A percentile compares a stretch with the other conserved stretches of the same genome.
phyloP scores from a whole-genome alignment of 2,113 vertebrate genomes.

The Cynoglossus semilaevis region DNA sequence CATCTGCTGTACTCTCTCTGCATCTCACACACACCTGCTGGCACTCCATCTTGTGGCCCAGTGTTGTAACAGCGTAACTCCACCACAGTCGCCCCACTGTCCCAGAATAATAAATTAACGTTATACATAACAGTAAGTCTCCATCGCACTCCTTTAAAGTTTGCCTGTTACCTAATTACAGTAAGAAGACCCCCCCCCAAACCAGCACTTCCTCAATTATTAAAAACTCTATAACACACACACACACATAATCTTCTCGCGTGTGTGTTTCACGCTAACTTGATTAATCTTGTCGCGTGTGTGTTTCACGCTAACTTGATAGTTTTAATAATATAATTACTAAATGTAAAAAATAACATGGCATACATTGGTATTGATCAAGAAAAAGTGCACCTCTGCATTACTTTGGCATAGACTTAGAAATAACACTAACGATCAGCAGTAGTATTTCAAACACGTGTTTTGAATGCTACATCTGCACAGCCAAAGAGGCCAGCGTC shows the following conservation, averaged over 20 bases:
- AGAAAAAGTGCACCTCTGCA: slow-evolving; percentile 64
- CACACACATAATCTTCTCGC: slow-evolving; percentile 44
- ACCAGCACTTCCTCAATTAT: slow-evolving; percentile 27
- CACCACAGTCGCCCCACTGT: slow-evolving; percentile 28
- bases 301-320: no score
- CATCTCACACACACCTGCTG: no score
- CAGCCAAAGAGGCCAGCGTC: slow-evolving; percentile 1
- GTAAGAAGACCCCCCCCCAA: slow-evolving; percentile 39
- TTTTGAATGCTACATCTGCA: slow-evolving; percentile 43
- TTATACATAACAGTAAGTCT: slow-evolving; percentile 55
- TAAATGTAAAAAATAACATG: slow-evolving; percentile 30
- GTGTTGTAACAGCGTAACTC: slow-evolving; percentile 31
- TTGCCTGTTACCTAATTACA: slow-evolving; percentile 46
- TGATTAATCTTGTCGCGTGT: background rate
- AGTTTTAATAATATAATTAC: slow-evolving; percentile 2
- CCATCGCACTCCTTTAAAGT: slow-evolving; percentile 56
- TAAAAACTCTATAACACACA: slow-evolving; percentile 59
- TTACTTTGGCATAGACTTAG: slow-evolving; percentile 58
- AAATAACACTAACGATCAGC: slow-evolving; percentile 54
- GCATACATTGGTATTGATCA: slow-evolving; percentile 36
- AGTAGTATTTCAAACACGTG: slow-evolving; percentile 53
- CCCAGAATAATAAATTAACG: slow-evolving; percentile 68
- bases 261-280: no score
- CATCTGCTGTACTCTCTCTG: no score
- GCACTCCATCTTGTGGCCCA: background rate